phyloP scores from a whole-genome alignment of 2,888 invertebrate genomes.

The Lepidonotus clava region DNA sequence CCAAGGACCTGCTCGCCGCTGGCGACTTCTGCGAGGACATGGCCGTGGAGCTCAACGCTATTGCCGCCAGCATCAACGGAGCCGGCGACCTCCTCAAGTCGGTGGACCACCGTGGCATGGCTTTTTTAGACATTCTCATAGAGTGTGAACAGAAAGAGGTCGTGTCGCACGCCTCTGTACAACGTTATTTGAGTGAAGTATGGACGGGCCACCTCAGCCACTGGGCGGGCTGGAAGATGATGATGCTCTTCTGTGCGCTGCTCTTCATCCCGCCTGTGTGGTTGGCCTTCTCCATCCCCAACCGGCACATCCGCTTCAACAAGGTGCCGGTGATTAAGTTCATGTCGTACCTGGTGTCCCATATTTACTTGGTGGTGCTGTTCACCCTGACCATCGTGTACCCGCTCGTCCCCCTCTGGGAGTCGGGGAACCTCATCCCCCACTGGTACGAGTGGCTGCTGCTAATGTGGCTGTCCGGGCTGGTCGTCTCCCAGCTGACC shows the following conservation, averaged over 20 bases:
- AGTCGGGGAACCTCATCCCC: conserved; percentile 85
- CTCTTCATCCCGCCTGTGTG: conserved; percentile 97
- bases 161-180: conserved; percentile 96
- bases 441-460: conserved; percentile 98
- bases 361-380: conserved; percentile 97
- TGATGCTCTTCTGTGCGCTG: conserved; percentile 89
- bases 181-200: conserved; percentile 95
- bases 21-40: conserved; percentile 98
- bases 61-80: conserved; percentile 96
- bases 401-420: conserved; percentile 79
- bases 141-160: conserved; percentile 98
- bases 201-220: conserved; percentile 96
- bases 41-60: conserved; percentile 96
- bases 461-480: conserved; percentile 95
- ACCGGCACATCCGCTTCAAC: conserved; percentile 94
- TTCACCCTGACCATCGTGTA: conserved; percentile 87
- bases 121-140: conserved; percentile 97
- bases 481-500: conserved; percentile 96
- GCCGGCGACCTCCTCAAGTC: conserved; percentile 97
- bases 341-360: conserved; percentile 99
- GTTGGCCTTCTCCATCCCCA: conserved; percentile 95
- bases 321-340: conserved; percentile 99
- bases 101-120: conserved; percentile 95
- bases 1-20: conserved; percentile 96
- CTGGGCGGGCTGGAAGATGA: conserved; percentile 96